Percentiles rank a stretch among this genome's conserved stretches.
Evolutionary conservation across 2,797 vertebrate species (phyloP).

Genomic region (Scolopax rusticola): DNA sequence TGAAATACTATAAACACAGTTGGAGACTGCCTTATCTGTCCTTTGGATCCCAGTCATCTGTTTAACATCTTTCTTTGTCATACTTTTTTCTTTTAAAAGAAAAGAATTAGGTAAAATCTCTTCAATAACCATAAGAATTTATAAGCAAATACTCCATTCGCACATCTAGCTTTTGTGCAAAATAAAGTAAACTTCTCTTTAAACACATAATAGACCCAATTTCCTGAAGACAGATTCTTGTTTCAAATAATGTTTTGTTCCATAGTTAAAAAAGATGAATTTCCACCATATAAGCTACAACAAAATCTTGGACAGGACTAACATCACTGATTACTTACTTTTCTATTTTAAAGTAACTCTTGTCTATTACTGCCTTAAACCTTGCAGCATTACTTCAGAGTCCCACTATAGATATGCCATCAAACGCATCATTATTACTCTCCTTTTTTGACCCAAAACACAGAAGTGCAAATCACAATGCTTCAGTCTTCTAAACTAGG

Average conservation of each 20-base stretch:
- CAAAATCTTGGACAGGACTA: not conserved
- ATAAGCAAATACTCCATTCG: not conserved
- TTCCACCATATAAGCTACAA: not conserved
- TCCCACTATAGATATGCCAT: not conserved
- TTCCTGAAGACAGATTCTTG: not conserved
- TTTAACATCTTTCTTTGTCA: not conserved
- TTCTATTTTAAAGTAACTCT: not conserved
- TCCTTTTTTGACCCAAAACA: not conserved
- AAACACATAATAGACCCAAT: not conserved
- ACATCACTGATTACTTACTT: not conserved
- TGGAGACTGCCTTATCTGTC: conserved; percentile 1
- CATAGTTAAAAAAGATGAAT: not conserved
- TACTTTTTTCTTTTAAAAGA: not conserved
- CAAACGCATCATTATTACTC: not conserved
- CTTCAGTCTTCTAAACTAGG: not conserved
- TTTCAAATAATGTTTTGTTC: not conserved
- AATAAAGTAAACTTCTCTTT: not conserved
- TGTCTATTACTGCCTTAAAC: not conserved
- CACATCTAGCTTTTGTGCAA: not conserved
- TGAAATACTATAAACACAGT: not conserved
- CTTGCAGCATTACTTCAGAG: not conserved
- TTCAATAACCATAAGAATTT: not conserved
- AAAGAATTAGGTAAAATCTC: conserved; percentile 10
- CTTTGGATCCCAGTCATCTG: not conserved
- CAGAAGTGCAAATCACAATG: not conserved